Conservation (phyloP, 2,797 vertebrate genomes). For the Chromis chromis region DNA sequence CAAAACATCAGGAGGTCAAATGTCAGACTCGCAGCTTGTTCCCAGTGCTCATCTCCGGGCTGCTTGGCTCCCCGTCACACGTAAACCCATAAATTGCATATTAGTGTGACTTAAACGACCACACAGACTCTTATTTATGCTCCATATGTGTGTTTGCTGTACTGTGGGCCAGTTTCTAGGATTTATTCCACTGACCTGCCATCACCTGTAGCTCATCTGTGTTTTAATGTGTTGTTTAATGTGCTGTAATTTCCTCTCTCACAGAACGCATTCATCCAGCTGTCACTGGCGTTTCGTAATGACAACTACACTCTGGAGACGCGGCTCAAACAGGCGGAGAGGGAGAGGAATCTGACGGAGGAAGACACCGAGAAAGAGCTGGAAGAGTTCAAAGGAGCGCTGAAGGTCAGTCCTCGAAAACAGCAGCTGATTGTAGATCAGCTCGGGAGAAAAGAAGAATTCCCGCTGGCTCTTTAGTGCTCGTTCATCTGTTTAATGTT, state of each 20-base stretch:
- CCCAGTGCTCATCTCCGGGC: slow-evolving; percentile 37
- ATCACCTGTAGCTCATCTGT: slow-evolving; percentile 22
- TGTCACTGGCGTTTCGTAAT: slow-evolving; percentile 97
- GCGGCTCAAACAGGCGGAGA: slow-evolving; percentile 93
- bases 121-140: not conserved
- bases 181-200: slow-evolving; percentile 14
- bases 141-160: not conserved
- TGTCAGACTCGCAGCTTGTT: slow-evolving; percentile 54
- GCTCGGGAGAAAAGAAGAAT: slow-evolving; percentile 10
- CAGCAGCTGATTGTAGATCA: slow-evolving; percentile 25
- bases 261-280: slow-evolving; percentile 97
- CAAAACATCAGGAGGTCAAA: slow-evolving; percentile 62
- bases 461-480: slow-evolving; percentile 48
- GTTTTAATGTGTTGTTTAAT: slow-evolving; percentile 39
- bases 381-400: slow-evolving; percentile 92
- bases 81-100: slow-evolving; percentile 16
- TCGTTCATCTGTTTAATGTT: slow-evolving; percentile 47
- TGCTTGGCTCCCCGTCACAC: slow-evolving; percentile 29
- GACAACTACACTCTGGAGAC: slow-evolving; percentile 98
- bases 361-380: slow-evolving; percentile 97
- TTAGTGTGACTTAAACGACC: slow-evolving; percentile 9
- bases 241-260: slow-evolving; percentile 52
- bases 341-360: slow-evolving; percentile 95
- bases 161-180: slow-evolving; percentile 30
- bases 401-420: slow-evolving; percentile 87